Evolutionary conservation across 2,797 vertebrate species (phyloP).

Genomic region (Eupleurogrammus muticus): DNA sequence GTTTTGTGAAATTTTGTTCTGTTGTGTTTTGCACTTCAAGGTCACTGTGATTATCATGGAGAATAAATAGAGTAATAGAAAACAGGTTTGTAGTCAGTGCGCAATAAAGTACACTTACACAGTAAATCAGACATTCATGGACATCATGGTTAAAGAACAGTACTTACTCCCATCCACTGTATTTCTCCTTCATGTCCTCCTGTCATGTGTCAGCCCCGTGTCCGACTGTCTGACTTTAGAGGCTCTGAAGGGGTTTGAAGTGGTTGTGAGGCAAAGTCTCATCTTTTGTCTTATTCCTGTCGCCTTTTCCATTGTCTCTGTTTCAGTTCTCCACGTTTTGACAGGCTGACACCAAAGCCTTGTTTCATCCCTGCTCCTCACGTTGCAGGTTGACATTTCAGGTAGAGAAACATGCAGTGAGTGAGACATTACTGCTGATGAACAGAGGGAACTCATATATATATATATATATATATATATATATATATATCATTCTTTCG

Average conservation of each 20-base stretch:
- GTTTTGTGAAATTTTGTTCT: too few relatives aligned
- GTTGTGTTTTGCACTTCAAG: too few relatives aligned
- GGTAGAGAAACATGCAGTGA: constrained; percentile 61
- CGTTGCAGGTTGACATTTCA: constrained; percentile 61
- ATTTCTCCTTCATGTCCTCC: constrained; percentile 3
- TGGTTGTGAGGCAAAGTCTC: constrained; percentile 20
- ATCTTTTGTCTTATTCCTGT: constrained; percentile 33
- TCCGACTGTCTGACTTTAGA: constrained; percentile 5
- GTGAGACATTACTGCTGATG: constrained; percentile 37
- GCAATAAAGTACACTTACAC: too few relatives aligned
- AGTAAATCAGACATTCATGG: too few relatives aligned
- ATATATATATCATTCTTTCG: constrained; percentile 10
- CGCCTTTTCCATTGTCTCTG: constrained; percentile 41
- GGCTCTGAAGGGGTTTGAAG: constrained; percentile 22
- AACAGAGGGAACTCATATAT: constrained; percentile 13
- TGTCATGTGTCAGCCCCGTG: background rate
- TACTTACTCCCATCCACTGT: background rate
- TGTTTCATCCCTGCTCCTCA: constrained; percentile 66
- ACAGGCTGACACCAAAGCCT: constrained; percentile 52
- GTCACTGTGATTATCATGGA: too few relatives aligned
- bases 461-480: background rate
- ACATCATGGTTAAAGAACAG: background rate
- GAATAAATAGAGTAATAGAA: too few relatives aligned
- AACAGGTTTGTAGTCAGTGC: too few relatives aligned
- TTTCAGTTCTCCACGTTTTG: constrained; percentile 33